These are phyloP conservation scores for Eubasilissa regina DNA, from an alignment of 1,140 invertebrate genomes.

Conservation along the genomic window DNA sequence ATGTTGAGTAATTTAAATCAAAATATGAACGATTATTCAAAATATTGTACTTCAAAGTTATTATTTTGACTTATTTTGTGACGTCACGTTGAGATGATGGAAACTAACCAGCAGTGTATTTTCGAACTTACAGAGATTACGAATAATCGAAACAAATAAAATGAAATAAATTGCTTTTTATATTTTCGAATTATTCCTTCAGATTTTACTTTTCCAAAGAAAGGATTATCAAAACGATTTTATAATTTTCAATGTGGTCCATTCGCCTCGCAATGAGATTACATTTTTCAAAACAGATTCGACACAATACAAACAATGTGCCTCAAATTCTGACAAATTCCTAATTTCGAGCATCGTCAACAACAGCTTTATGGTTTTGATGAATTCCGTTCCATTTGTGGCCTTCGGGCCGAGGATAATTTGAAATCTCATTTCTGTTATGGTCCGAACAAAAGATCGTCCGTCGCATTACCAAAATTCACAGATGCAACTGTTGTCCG, in stretches of 20 bases:
- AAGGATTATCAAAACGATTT: not conserved
- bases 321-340: slow-evolving; percentile 8
- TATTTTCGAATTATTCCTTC: not conserved
- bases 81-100: too few relatives aligned
- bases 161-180: not conserved
- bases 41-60: too few relatives aligned
- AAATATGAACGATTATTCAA: too few relatives aligned
- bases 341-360: slow-evolving; percentile 32
- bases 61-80: too few relatives aligned
- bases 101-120: too few relatives aligned
- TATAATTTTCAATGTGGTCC: not conserved
- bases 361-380: not conserved
- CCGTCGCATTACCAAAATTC: slow-evolving; percentile 16
- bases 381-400: slow-evolving; percentile 29
- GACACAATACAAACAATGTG: not conserved
- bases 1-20: too few relatives aligned
- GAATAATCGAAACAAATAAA: too few relatives aligned
- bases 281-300: slow-evolving; percentile 1
- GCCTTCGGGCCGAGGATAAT: not conserved
- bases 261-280: not conserved
- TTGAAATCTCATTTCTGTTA: slow-evolving; percentile 4
- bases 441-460: slow-evolving; percentile 9
- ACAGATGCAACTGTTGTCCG: slow-evolving; percentile 29
- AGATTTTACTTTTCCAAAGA: not conserved
- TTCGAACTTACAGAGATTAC: too few relatives aligned